Evolutionary conservation across 2,113 vertebrate genomes (phyloP), one percentile per base, ranked within the genome.

Genomic region (Nyctibius bracteatus): DNA sequence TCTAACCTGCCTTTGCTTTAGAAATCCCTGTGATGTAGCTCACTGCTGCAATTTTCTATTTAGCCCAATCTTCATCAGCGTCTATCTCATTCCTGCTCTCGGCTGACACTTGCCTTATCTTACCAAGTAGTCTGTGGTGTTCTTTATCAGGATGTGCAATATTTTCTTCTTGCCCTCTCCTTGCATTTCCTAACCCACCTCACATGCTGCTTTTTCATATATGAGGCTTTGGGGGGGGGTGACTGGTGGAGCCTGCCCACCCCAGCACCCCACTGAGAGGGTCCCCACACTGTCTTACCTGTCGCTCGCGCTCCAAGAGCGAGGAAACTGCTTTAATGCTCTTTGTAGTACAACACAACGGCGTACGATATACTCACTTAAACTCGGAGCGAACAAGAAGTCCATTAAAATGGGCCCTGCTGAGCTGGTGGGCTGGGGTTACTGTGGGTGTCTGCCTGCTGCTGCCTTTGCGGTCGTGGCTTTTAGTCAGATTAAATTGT

Each of bases 401-500:
- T 6, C 84, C 61, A 58, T 96, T 95, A 86, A 87, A 94, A 63
- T 3, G 11, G 43, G 17, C 59, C 87, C 88, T 55, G 88, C 70
- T 95, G 93, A 70, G 93, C 74, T 30, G 84, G 66, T 91, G 90
- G 85, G 85, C 67, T 41, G 82, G 44, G 43, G 68, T 92, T 91
- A 63, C 77, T 44, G 2, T 35, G 55, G n/a, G 81, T 19, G 7
- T 81, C 82, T 3, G 20, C 79, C 72, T 54, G 83, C 63, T 47
- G 52, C 62, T 77, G 74, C 67, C 54, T 63, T 46, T 88, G 44
- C n/a, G 43, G 43, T 58, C 1, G 8, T 3, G 7, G 89, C 90
- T 96, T 93, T 96, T 92, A 94, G 80, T 68, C 61, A 73, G 73
- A 91, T 96, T 92, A 87, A 94, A 91, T 67, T 47, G 58, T 74